Evolutionary conservation across 92 coral and sea anemone genomes (phyloP).

Genomic region (Phenganax stokvisi): DNA sequence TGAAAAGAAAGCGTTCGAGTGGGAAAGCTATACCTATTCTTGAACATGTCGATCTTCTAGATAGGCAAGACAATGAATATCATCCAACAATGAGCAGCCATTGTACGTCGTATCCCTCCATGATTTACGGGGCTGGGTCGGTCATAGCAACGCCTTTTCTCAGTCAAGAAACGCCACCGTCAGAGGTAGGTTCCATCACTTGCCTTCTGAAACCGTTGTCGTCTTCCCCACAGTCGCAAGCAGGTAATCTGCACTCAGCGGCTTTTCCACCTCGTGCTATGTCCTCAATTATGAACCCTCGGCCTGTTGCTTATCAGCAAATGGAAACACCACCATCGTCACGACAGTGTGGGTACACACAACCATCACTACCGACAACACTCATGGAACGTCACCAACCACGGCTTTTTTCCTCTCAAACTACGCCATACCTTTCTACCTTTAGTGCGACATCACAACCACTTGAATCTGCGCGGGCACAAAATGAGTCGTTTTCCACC

Average conservation of each 20-base stretch:
- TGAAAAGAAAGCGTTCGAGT: too few relatives aligned
- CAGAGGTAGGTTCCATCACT: neutral
- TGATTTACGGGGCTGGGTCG: too few relatives aligned
- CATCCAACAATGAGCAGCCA: too few relatives aligned
- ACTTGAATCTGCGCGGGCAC: too few relatives aligned
- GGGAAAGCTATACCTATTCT: too few relatives aligned
- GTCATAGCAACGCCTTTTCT: neutral
- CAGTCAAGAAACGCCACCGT: slow-evolving; percentile 9
- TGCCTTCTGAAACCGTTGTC: neutral
- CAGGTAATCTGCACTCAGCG: neutral
- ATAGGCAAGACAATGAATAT: too few relatives aligned
- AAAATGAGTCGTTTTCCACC: neutral
- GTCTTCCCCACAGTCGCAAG: neutral
- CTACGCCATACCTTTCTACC: neutral
- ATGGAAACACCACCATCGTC: neutral
- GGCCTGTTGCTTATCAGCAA: neutral
- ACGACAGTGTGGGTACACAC: neutral
- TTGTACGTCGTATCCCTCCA: too few relatives aligned
- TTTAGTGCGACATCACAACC: too few relatives aligned
- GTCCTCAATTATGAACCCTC: neutral
- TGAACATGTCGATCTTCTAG: too few relatives aligned
- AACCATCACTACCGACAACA: neutral
- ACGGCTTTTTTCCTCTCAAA: neutral
- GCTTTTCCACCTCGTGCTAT: neutral
- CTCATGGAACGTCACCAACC: slow-evolving; percentile 1